phyloP scores from a whole-genome alignment of 2,888 invertebrate genomes.

The Dryadula phaetusa region DNA sequence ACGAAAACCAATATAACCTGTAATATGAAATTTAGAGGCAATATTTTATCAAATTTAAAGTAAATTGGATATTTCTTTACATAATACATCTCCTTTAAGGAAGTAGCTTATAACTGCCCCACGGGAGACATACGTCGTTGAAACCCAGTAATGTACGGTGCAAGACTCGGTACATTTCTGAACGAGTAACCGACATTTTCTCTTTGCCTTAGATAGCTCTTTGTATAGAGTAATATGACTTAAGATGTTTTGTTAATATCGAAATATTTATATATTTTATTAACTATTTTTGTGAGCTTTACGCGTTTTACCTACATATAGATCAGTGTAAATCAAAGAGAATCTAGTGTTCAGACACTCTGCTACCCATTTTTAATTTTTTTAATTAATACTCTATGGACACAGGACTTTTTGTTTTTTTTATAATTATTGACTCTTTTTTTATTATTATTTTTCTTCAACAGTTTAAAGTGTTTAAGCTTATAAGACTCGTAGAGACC shows the following conservation, averaged over 20 bases:
- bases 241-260: not conserved
- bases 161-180: constrained; percentile 30
- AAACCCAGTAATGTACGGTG: constrained; percentile 31
- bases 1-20: not conserved
- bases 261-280: not conserved
- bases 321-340: not conserved
- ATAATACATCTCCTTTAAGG: constrained; percentile 23
- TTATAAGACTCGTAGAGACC: too few species aligned
- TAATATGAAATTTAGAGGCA: not conserved
- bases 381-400: too few species aligned
- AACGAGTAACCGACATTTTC: constrained; percentile 27
- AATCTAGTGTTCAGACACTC: not conserved
- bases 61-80: constrained; percentile 27
- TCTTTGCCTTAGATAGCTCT: constrained; percentile 19
- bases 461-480: too few species aligned
- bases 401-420: too few species aligned
- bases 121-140: constrained; percentile 31
- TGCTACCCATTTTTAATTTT: not conserved
- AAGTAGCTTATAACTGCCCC: constrained; percentile 16
- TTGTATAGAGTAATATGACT: constrained; percentile 20
- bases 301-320: not conserved
- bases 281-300: too few species aligned
- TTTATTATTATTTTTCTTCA: too few species aligned
- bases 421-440: too few species aligned
- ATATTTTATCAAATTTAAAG: constrained; percentile 20